Conservation (phyloP, 2,797 vertebrate species). For the Coranthus polyacanthus region DNA sequence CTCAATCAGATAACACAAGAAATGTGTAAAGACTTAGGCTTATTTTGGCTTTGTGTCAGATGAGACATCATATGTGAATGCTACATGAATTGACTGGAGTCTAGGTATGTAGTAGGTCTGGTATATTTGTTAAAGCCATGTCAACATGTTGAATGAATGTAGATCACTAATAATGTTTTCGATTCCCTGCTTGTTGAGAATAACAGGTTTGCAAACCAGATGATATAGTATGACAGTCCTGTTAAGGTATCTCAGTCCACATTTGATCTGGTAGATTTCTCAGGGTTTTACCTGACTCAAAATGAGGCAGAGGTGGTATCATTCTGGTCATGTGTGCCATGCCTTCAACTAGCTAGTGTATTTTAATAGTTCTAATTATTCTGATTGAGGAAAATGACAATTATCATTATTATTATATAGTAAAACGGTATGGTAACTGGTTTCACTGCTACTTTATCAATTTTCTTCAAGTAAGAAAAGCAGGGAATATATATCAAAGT, state of each 20-base stretch:
- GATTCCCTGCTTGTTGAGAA: not conserved
- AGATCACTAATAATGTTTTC: not conserved
- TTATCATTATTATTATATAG: too few species aligned
- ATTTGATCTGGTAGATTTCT: not conserved
- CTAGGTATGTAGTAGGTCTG: constrained; percentile 5
- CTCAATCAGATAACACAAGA: not conserved
- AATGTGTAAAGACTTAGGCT: not conserved
- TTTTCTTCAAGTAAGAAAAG: too few species aligned
- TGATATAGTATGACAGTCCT: not conserved
- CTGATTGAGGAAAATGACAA: too few species aligned
- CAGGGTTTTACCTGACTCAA: not conserved
- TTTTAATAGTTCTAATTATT: not conserved
- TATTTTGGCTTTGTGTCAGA: constrained; percentile 6
- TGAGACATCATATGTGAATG: constrained; percentile 5
- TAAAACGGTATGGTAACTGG: too few species aligned
- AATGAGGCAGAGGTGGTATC: too few species aligned
- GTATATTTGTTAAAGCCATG: not conserved
- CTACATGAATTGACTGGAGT: constrained; percentile 1
- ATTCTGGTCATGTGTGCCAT: too few species aligned
- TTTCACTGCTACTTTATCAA: too few species aligned
- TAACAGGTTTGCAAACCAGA: not conserved
- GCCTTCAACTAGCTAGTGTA: not conserved
- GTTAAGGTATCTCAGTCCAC: not conserved
- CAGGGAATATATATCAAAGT: too few species aligned
- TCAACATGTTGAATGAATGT: constrained; percentile 1